Evolutionary conservation across 2,797 vertebrate species (phyloP), one percentile per base, ranked within the genome.

Genomic region (Epinephelus awoara): DNA sequence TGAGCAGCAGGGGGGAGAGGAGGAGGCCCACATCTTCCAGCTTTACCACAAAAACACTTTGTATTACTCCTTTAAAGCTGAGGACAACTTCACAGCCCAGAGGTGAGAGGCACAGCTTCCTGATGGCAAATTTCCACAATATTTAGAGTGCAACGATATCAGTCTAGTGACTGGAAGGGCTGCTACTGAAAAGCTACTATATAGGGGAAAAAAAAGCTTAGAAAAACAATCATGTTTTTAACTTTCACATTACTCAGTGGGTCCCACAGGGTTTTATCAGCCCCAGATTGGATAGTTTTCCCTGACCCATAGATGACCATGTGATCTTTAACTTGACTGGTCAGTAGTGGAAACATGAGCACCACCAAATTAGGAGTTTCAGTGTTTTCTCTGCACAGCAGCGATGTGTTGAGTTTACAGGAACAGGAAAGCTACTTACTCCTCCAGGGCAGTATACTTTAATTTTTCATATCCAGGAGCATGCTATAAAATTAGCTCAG

Each of bases 1-100:
- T 25, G 97, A 96, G 70, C 96, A 91, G 88, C 96, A 94, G 9
- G 95, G 95, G 46, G 94, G 93, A 79, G 95, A 75, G 0, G 96
- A 96, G 61, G 94, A 95, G 17, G 83, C 95, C 62, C 95, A 91
- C 11, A 85, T 97, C 80, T 99, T 99, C 85, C 97, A 98, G 89
- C 97, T 99, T 77, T 99, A 98, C 93, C 98, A 99, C 94, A 98
- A 99, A 95, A 96, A 97, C 85, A 98, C 96, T 25, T 94, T 99
- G 70, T 99, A 96, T 86, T 99, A 98, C 67, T 97, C 96, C 85
- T 99, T 99, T 92, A 97, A 95, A 92, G 97, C 98, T 18, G 96
- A 97, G 84, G 96, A 99, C 69, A 94, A 91, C 92, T 90, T 71
- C 92, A 95, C 96, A 46, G 98, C 97, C 72, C 97, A 96, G 92